Conservation (phyloP, 1,140 invertebrate species). For the Drosophila burlai region DNA sequence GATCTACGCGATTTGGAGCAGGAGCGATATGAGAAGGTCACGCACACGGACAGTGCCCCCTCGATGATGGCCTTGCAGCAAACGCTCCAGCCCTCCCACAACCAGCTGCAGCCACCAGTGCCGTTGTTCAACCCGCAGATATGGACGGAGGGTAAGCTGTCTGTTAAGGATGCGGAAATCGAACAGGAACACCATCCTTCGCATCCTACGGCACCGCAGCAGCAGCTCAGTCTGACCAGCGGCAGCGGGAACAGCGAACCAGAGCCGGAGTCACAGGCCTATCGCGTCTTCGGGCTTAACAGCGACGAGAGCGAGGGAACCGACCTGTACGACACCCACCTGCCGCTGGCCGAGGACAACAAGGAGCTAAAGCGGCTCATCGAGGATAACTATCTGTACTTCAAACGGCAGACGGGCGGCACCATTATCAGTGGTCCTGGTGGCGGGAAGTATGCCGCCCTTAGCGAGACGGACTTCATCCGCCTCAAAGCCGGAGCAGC, state of each 20-base stretch:
- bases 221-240: slow-evolving; percentile 67
- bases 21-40: slow-evolving; percentile 84
- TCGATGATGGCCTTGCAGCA: slow-evolving; percentile 84
- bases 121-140: slow-evolving; percentile 72
- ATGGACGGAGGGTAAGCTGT: slow-evolving; percentile 52
- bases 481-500: slow-evolving; percentile 62
- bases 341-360: slow-evolving; percentile 84
- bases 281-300: slow-evolving; percentile 71
- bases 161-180: slow-evolving; percentile 5
- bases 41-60: slow-evolving; percentile 83
- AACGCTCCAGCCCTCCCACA: slow-evolving; percentile 36
- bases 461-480: slow-evolving; percentile 83
- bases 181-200: neutral
- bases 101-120: slow-evolving; percentile 65
- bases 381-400: slow-evolving; percentile 84
- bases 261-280: slow-evolving; percentile 64
- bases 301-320: slow-evolving; percentile 81
- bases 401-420: slow-evolving; percentile 69
- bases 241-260: slow-evolving; percentile 71
- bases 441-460: slow-evolving; percentile 64
- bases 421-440: slow-evolving; percentile 26
- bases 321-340: slow-evolving; percentile 72
- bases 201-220: slow-evolving; percentile 21
- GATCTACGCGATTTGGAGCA: slow-evolving; percentile 84
- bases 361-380: slow-evolving; percentile 84